These are phyloP conservation scores for Prorops nasuta DNA, from an alignment of 1,140 invertebrate species.

Conservation along the genomic window DNA sequence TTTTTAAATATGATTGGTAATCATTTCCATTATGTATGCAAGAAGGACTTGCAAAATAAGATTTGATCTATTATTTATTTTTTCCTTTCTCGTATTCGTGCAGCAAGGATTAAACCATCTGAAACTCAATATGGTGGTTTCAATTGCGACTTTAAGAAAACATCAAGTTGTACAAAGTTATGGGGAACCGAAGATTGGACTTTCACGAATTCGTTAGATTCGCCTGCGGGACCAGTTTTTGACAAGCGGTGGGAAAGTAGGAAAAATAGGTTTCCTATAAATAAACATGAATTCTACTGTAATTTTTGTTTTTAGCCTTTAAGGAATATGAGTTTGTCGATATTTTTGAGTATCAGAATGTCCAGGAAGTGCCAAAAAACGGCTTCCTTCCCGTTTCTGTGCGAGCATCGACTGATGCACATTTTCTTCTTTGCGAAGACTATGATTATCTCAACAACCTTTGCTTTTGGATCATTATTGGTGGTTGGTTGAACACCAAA, in stretches of 20 bases:
- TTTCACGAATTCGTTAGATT: conserved; percentile 3
- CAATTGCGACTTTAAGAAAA: conserved; percentile 9
- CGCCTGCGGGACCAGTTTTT: conserved; percentile 18
- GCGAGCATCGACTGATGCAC: conserved; percentile 5
- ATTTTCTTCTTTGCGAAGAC: conserved; percentile 17
- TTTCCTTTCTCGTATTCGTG: too few species aligned
- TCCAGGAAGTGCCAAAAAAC: background rate
- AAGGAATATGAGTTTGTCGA: conserved; percentile 3
- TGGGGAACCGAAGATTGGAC: conserved; percentile 9
- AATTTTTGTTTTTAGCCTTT: conserved; percentile 12
- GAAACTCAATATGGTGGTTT: background rate
- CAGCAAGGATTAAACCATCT: too few species aligned
- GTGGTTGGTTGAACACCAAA: conserved; percentile 18
- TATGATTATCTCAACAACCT: background rate
- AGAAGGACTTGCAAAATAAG: too few species aligned
- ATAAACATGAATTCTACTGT: background rate
- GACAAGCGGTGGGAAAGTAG: conserved; percentile 31
- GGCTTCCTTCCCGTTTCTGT: conserved; percentile 17
- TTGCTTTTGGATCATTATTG: conserved; percentile 30
- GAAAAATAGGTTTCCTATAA: background rate
- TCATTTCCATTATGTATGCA: too few species aligned
- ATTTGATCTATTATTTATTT: too few species aligned
- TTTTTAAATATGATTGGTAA: too few species aligned
- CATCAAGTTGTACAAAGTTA: background rate
- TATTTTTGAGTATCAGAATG: background rate